Evolutionary conservation across 2,113 vertebrate species (phyloP), one percentile per base, ranked within the genome.

Genomic region (Podilymbus podiceps): DNA sequence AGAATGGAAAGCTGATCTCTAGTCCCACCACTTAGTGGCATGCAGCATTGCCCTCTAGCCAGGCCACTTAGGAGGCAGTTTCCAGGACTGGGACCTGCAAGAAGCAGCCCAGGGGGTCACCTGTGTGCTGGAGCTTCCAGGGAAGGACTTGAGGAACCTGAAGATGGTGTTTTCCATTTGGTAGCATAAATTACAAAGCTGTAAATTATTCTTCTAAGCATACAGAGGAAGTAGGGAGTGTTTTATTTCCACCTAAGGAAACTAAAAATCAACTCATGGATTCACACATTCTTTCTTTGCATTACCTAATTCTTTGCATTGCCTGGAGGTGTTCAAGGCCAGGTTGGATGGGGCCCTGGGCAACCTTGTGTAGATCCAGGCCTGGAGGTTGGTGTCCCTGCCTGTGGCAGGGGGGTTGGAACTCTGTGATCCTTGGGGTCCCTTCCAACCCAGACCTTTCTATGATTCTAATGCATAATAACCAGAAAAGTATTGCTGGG

Each of bases 31-130:
- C 6, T 71, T 69, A 12, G 13, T 33, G n/a, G n/a, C 21, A 63
- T 0, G 0, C 25, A 31, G 10, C 2, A 0, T 59, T 84, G 38
- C 30, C 11, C 20, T 87, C 69, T 81, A 44, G 22, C 38, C 52
- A 30, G 42, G 18, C 2, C 19, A 4, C 11, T 38, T 30, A 13
- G 12, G 46, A 80, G 50, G 23, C 23, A 11, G 12, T 88, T 62
- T 66, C 23, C 53, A 55, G 28, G 72, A 11, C 21, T 66, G 21
- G 12, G 33, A 8, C 15, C 50, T 62, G 47, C 50, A 31, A 66
- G 60, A 47, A 87, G 56, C 25, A n/a, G 31, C 66, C 38, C 16
- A 28, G 8, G 31, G 23, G 9, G 3, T 59, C n/a, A 25, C 46
- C 10, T 31, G 8, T 59, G 23, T 44, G 49, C 23, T 62, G 15